Conservation (phyloP, 2,113 vertebrate species). For the Brevimyrus niger region DNA sequence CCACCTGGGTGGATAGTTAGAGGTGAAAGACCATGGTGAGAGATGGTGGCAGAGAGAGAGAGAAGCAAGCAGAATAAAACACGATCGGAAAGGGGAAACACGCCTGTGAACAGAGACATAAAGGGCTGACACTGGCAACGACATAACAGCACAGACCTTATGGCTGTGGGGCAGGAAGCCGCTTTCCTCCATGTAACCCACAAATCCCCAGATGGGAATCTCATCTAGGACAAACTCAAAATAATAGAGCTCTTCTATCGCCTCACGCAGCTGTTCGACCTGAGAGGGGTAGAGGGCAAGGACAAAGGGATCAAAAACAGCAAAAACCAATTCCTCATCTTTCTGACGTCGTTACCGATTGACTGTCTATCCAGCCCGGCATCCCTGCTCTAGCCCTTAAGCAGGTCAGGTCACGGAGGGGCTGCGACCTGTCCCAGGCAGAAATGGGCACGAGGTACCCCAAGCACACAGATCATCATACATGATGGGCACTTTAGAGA, state of each 20-base stretch:
- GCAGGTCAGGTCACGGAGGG: neutral
- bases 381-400: neutral
- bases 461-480: neutral
- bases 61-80: neutral
- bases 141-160: constrained; percentile 44
- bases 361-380: neutral
- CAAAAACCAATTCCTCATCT: neutral
- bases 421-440: neutral
- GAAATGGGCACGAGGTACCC: neutral
- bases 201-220: constrained; percentile 81
- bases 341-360: neutral
- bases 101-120: neutral
- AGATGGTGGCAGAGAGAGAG: neutral
- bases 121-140: neutral
- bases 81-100: neutral
- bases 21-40: neutral
- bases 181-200: constrained; percentile 87
- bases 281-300: constrained; percentile 32
- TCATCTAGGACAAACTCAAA: constrained; percentile 90
- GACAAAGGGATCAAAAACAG: neutral
- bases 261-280: constrained; percentile 77
- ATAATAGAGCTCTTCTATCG: constrained; percentile 86
- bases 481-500: neutral
- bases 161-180: constrained; percentile 85
- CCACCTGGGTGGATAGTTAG: constrained; percentile 56